Base-by-base conservation (phyloP, 2,888 invertebrate genomes). In the Diogma glabrata region DNA sequence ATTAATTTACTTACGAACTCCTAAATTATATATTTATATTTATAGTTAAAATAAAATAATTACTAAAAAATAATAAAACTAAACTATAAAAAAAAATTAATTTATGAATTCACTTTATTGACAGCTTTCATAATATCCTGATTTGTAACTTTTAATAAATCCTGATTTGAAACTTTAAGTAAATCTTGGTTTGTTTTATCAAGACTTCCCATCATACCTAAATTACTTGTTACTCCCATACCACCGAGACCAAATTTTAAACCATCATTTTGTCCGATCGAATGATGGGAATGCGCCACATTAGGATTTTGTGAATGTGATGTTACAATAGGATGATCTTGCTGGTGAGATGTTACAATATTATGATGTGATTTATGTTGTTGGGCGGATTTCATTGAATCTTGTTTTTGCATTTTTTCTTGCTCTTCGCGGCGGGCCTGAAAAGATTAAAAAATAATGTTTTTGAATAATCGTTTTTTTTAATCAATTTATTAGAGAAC, bases 351-450 rank as follows among this genome's bases (percentile, higher is more conserved):
- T 12, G 43, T 43, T 49, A 47, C 26, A 24, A 47, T 47, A 24
- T 24, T 47, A 24, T 67, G 65, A 53, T 65, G 63, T 60, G 69
- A 67, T 57, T 66, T 81, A 64, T 85, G 84, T 66, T 84, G 78
- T 72, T 86, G 85, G 64, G 85, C 85, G 70, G 88, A 87, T 70
- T 88, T 87, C 72, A 87, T 86, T 62, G 86, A 84, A 67, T 89
- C 87, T 71, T 90, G 89, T 70, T 90, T 90, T 16, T 46, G 46
- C 80, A 88, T 86, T 71, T 89, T 77, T 63, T 91, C 90, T 67
- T 91, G 90, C 66, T 91, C 90, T 68, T 92, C 91, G 51, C 90
- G 78, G 63, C 91, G 80, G 57, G 91, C 92, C 67, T 70, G 38
- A 23, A 58, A n/a, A n/a, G n/a, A n/a, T n/a, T n/a, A n/a, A n/a